Base-by-base conservation (phyloP, 37 sponge, comb jelly and placozoan species). In the Diacarnus erythraeanus region DNA sequence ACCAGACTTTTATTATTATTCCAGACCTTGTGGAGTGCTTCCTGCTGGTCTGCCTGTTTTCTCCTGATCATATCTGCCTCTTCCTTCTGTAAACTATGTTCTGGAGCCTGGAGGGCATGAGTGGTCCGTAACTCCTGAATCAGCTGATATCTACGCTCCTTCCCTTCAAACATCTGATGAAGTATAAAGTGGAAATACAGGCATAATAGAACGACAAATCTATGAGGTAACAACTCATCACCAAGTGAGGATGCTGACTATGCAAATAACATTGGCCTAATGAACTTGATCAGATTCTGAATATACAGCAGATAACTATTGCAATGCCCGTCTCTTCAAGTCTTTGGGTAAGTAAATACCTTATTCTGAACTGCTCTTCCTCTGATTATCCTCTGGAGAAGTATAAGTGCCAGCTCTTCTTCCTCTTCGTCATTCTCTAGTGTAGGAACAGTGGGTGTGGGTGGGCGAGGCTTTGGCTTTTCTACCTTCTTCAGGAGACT, bases 61-160 rank as follows among this genome's bases (percentile, higher is more conserved):
- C 58, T 40, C 23, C 30, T 22, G 15, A 91, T 75, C 18, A 57
- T 67, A 43, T 85, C 78, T 67, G 83, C 79, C 64, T 91, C 84
- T 44, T 75, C 63, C 38, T 54, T 72, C 82, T 92, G 95, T 79
- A 75, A 35, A 58, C 79, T 90, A 80, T 87, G 91, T 61, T 88
- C 94, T 25, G 87, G 91, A 36, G 80, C 61, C 78, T 97, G 96
- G 31, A 97, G 91, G 5, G 98, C 98, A 67, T 97, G 96, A 22
- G 96, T 97, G 9, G 89, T 87, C 29, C 94, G 68, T 34, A 97
- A 85, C 81, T 97, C 98, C 5, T 69, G 33, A 38, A 97, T 93
- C 77, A 97, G 82, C 42, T 95, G 88, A 67, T 79, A 43, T 6
- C 98, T 77, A 47, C 79, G 72, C 75, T 95, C 94, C 85, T 97